Percentiles rank a stretch among this genome's conserved stretches.
Evolutionary conservation across 2,888 invertebrate species (phyloP).

Genomic region (Netelia virgata): DNA sequence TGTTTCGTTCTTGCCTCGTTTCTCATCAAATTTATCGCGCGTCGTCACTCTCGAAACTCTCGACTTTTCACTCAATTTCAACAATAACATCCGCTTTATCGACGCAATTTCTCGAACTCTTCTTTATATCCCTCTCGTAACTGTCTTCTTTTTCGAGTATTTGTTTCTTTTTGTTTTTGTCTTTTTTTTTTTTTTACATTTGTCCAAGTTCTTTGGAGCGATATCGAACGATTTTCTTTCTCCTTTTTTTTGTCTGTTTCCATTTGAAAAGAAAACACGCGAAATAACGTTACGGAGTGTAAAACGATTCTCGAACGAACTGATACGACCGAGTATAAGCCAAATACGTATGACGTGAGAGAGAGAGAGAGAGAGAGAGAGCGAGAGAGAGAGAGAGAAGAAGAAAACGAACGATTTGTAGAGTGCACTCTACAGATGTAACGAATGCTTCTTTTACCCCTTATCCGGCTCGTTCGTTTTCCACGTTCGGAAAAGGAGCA

Average conservation of each 20-base stretch:
- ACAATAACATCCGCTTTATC: too few species aligned
- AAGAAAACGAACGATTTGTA: slow-evolving; percentile 63
- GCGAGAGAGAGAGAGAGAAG: slow-evolving; percentile 19
- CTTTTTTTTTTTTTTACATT: too few species aligned
- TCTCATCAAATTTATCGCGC: not conserved
- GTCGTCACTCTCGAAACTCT: not conserved
- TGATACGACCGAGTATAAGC: slow-evolving; percentile 6
- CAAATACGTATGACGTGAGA: slow-evolving; percentile 51
- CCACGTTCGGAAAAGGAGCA: slow-evolving; percentile 48
- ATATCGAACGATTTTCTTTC: not conserved
- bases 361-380: not conserved
- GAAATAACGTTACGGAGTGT: not conserved
- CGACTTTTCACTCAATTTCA: too few species aligned
- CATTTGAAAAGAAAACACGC: not conserved
- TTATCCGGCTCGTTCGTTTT: slow-evolving; percentile 64
- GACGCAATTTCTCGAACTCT: too few species aligned
- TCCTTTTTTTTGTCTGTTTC: not conserved
- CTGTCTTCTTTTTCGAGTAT: too few species aligned
- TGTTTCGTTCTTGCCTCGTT: too few species aligned
- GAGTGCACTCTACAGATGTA: slow-evolving; percentile 65
- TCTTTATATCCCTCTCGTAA: too few species aligned
- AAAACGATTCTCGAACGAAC: not conserved
- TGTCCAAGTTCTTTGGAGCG: not conserved
- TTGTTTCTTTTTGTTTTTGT: too few species aligned
- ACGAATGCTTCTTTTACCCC: slow-evolving; percentile 64